Evolutionary conservation across 2,797 vertebrate species (phyloP), one percentile per base, ranked within the genome.

Genomic region (Lacerta viridis): DNA sequence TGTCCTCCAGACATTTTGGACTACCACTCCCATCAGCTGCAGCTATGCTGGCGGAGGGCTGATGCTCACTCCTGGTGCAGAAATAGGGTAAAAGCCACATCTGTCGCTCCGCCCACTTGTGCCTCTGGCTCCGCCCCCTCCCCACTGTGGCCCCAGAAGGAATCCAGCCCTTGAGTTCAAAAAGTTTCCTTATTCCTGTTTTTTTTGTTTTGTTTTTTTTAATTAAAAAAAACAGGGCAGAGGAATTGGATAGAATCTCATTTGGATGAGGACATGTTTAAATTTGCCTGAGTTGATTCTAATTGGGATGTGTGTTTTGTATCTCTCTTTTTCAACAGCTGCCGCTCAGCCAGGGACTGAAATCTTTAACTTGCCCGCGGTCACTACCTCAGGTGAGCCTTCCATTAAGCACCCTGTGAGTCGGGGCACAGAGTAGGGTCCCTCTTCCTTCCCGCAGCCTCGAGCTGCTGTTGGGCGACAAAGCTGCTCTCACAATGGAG

Each of bases 291-390:
- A 1, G 25, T 23, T 23, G 78, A 13, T 41, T 43, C 72, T 91
- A 82, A 95, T 27, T 90, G 23, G 55, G 95, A 88, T 92, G 36
- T 91, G 64, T 94, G 8, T 84, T 18, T 72, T 20, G 43, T 61
- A 0, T 41, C 8, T 43, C 20, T 33, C 6, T 92, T 95, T 95
- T 92, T 97, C 97, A 7, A 64, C 95, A 99, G 99, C 98, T 95
- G 98, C 98, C 59, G 98, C 99, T 93, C 99, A 99, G 93, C 99
- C 99, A 86, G 99, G 99, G 95, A 99, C 99, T 81, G 99, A 99
- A 97, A 99, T 99, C 95, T 99, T 99, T 94, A 99, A 99, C 95
- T 94, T 99, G 96, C 99, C 99, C 87, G 99, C 99, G 90, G 99
- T 99, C 92, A 99, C 99, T 93, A 98, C 97, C 91, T 99, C 99